Percentiles rank a stretch among this genome's conserved stretches.
phyloP scores from a whole-genome alignment of 2,888 invertebrate genomes.

The Flabesymbios commensalis region DNA sequence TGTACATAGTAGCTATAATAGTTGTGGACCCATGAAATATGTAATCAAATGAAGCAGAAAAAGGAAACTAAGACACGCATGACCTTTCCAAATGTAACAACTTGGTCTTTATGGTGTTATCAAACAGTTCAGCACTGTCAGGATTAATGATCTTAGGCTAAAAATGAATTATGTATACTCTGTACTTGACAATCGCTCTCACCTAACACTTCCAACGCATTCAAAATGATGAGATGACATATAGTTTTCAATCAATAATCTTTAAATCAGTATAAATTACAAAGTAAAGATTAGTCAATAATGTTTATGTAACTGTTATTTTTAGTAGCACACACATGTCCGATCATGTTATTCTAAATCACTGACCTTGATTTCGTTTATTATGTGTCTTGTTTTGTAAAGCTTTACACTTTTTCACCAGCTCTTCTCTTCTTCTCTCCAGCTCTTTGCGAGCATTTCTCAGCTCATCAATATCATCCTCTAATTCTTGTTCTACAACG shows the following conservation, averaged over 20 bases:
- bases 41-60: too few species aligned
- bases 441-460: too few species aligned
- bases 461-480: too few species aligned
- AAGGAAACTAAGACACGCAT: too few species aligned
- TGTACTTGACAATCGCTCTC: background rate
- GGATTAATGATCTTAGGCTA: background rate
- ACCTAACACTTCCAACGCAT: background rate
- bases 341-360: background rate
- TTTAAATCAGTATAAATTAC: too few species aligned
- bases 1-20: too few species aligned
- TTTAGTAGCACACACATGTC: background rate
- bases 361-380: slow-evolving; percentile 55
- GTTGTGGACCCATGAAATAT: background rate
- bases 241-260: too few species aligned
- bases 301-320: background rate
- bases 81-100: too few species aligned
- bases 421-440: slow-evolving; percentile 58
- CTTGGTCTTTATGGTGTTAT: background rate
- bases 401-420: slow-evolving; percentile 56
- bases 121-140: background rate
- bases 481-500: too few species aligned
- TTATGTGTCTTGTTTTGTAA: slow-evolving; percentile 57
- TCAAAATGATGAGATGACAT: too few species aligned
- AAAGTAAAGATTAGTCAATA: too few species aligned
- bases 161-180: too few species aligned